These are phyloP conservation scores for Hirundo rustica DNA, from an alignment of 2,797 vertebrate genomes.

Conservation along the genomic window DNA sequence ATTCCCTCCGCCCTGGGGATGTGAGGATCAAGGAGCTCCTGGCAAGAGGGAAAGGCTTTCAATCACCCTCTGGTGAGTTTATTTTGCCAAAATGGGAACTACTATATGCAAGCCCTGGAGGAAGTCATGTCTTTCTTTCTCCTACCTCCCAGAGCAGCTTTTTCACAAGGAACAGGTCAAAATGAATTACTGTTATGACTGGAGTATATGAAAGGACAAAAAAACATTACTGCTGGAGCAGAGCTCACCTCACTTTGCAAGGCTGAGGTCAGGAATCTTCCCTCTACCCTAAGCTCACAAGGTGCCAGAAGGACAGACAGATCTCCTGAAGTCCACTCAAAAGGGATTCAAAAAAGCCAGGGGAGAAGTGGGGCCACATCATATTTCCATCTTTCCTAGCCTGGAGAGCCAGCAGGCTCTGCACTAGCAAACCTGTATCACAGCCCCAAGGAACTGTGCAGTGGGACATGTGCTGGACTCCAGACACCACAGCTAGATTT, in stretches of 20 bases:
- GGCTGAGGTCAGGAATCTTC: neutral
- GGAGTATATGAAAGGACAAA: neutral
- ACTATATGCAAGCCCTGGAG: neutral
- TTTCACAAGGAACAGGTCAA: neutral
- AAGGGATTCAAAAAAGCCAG: neutral
- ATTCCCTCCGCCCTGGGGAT: neutral
- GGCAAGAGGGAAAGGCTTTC: neutral
- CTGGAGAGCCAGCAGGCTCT: neutral
- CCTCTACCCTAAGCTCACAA: neutral
- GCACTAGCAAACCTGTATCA: neutral
- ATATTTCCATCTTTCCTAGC: neutral
- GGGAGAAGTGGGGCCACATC: neutral
- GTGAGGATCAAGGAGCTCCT: neutral
- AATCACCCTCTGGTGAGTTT: neutral
- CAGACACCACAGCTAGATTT: neutral
- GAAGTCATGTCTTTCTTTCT: neutral
- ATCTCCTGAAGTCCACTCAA: neutral
- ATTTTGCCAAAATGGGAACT: neutral
- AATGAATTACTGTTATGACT: neutral
- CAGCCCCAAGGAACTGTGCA: neutral
- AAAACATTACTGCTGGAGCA: neutral
- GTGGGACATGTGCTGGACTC: neutral
- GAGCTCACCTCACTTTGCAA: neutral
- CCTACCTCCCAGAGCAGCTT: neutral
- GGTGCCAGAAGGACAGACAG: neutral